Evolutionary conservation across 2,888 invertebrate species (phyloP), one percentile per base, ranked within the genome.

Genomic region (Liopterus haemorrhoidalis): DNA sequence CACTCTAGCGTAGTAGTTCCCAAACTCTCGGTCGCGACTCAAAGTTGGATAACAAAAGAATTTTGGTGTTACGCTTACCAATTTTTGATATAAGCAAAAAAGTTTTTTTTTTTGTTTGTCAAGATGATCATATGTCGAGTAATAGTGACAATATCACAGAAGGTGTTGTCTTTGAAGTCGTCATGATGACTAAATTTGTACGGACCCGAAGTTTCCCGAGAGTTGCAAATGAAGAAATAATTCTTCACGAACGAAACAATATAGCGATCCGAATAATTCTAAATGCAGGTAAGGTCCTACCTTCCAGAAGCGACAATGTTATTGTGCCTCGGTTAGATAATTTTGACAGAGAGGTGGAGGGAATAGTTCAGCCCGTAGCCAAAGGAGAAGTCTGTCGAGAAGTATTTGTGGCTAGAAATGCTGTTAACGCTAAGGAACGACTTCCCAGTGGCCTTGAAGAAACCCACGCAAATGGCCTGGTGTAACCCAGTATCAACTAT

Each of bases 281-380:
- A 27, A 27, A 27, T 27, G 4, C 28, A 5, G 28, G 14, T 27
- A 14, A 27, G 14, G 28, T 27, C 8, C 28, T 27, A 12, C 8
- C 28, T 27, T 14, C 28, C 8, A 27, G 28, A 27, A 27, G 28
- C 28, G 28, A 27, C 8, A 27, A 27, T 27, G 11, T 5, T 27
- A 5, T 27, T 11, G 28, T 27, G 14, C 11, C 28, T 5, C 28
- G 14, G 14, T 3, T 27, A 27, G 4, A 3, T 27, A 3, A 27
- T 14, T 12, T 27, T 11, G 28, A 27, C 14, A 11, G 8, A 27
- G 28, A 27, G 14, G 28, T 12, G 4, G 14, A 11, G 8, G 28
- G 28, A 14, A 27, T 27, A 5, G 28, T 27, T 14, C 11, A 27
- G 14, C 28, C 28, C 4, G 28, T 14, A 27, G 28, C 11, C 28